Evolutionary conservation across 2,888 invertebrate species (phyloP).

Genomic region (Ichneumoninae sp.): DNA sequence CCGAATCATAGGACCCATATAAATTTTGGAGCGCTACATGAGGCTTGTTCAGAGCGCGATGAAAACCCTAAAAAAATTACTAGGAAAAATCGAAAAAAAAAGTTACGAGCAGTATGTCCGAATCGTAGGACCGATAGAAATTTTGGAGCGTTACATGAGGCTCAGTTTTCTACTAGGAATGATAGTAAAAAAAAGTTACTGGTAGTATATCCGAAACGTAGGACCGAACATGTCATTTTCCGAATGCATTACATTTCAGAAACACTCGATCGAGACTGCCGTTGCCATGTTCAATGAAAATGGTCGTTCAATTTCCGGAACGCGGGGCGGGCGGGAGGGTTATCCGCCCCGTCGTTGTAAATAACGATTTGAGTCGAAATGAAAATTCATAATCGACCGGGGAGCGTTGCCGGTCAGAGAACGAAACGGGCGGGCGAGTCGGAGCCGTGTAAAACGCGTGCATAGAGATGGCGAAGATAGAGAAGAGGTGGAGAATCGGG

Average conservation of each 20-base stretch:
- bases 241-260: background rate
- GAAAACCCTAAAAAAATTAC: no score
- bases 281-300: constrained; percentile 16
- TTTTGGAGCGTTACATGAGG: background rate
- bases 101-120: no score
- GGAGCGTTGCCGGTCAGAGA: constrained; percentile 57
- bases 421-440: constrained; percentile 75
- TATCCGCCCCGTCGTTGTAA: constrained; percentile 30
- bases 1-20: no score
- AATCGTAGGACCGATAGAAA: no score
- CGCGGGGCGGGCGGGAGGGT: background rate
- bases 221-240: constrained; percentile 3
- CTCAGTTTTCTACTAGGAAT: no score
- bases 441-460: constrained; percentile 46
- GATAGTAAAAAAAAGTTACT: constrained; percentile 7
- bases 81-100: no score
- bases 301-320: constrained; percentile 43
- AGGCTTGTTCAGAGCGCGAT: no score
- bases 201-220: background rate
- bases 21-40: no score
- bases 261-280: background rate
- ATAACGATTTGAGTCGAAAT: constrained; percentile 69
- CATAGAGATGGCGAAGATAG: constrained; percentile 25
- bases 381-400: constrained; percentile 74
- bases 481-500: constrained; percentile 44